Evolutionary conservation across 1,140 invertebrate genomes (phyloP).

Genomic region (Eueides isabella): DNA sequence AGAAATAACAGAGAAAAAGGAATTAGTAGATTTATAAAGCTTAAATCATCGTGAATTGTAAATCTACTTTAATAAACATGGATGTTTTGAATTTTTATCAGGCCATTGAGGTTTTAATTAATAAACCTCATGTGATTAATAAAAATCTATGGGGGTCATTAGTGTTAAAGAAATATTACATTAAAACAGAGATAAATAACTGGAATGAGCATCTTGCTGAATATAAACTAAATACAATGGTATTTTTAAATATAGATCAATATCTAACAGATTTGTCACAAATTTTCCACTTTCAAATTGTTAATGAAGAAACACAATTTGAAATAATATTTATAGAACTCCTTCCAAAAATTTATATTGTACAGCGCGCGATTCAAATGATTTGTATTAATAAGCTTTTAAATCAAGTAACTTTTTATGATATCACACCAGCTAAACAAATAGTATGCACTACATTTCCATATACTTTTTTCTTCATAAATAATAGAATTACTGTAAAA

Average conservation of each 20-base stretch:
- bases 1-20: background rate
- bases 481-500: conserved; percentile 47
- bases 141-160: conserved; percentile 71
- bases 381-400: conserved; percentile 47
- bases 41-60: background rate
- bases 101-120: conserved; percentile 59
- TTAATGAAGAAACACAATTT: conserved; percentile 31
- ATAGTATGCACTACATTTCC: conserved; percentile 60
- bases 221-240: background rate
- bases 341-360: conserved; percentile 57
- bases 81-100: conserved; percentile 52
- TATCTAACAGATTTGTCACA: background rate
- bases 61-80: background rate
- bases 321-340: conserved; percentile 60
- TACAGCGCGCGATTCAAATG: conserved; percentile 60
- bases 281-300: background rate
- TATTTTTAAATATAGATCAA: conserved; percentile 8
- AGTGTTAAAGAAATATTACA: conserved; percentile 38
- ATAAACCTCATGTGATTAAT: conserved; percentile 72
- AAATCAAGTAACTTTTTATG: conserved; percentile 51
- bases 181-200: conserved; percentile 16
- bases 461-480: conserved; percentile 51
- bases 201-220: background rate
- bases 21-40: too few species aligned
- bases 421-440: conserved; percentile 60